phyloP scores from a whole-genome alignment of 2,113 vertebrate genomes.

The Solea solea region DNA sequence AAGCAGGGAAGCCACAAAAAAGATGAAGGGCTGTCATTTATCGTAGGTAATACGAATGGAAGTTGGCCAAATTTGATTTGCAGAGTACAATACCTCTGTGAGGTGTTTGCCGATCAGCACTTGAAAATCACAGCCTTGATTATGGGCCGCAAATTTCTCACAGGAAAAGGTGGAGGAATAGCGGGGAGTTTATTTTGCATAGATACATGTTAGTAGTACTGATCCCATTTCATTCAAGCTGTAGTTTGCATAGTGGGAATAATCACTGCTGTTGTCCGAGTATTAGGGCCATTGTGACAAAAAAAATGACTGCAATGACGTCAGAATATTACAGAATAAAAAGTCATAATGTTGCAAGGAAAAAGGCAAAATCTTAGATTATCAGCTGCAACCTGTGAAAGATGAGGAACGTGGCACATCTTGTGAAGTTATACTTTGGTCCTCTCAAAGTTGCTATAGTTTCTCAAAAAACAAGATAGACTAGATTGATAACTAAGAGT shows the following conservation, averaged over 20 bases:
- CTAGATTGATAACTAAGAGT: too few species aligned
- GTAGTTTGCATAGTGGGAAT: background rate
- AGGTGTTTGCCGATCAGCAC: conserved; percentile 48
- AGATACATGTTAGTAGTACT: background rate
- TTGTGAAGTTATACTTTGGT: too few species aligned
- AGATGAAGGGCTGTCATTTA: conserved; percentile 48
- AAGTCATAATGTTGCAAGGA: too few species aligned
- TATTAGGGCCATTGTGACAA: conserved; percentile 11
- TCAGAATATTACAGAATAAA: too few species aligned
- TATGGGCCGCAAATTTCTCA: background rate
- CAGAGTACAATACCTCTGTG: conserved; percentile 31
- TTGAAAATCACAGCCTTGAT: conserved; percentile 16
- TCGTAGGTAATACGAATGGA: conserved; percentile 46
- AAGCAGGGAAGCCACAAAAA: conserved; percentile 39
- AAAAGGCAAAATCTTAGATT: too few species aligned
- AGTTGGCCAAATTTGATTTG: conserved; percentile 48
- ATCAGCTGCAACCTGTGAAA: too few species aligned
- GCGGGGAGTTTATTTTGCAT: background rate
- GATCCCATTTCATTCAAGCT: background rate
- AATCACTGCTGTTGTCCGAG: background rate
- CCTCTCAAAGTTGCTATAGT: too few species aligned
- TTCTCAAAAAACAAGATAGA: too few species aligned
- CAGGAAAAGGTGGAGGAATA: background rate
- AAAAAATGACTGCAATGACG: too few species aligned
- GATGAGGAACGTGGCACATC: too few species aligned